These are phyloP conservation scores for Miniopterus natalensis DNA, from an alignment of 2,113 vertebrate species.

Conservation along the genomic window DNA sequence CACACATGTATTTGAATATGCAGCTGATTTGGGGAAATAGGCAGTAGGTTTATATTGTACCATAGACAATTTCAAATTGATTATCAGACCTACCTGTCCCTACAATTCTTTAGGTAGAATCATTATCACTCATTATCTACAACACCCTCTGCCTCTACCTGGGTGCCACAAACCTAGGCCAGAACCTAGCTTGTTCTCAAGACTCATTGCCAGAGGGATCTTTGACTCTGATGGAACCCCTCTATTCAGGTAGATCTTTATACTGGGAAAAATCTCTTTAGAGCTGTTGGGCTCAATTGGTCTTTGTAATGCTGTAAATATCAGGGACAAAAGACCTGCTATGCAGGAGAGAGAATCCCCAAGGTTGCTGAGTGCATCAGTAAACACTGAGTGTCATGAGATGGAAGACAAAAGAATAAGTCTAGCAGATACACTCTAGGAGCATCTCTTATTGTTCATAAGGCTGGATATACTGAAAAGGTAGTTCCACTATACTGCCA, in stretches of 20 bases:
- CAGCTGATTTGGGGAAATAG: not conserved
- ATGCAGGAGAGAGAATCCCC: not conserved
- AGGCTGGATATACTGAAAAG: not conserved
- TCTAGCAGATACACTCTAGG: not conserved
- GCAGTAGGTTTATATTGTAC: not conserved
- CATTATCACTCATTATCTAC: not conserved
- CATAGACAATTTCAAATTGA: constrained; percentile 33
- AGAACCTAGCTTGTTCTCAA: not conserved
- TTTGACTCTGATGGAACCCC: not conserved
- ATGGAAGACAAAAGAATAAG: constrained; percentile 17
- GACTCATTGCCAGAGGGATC: not conserved
- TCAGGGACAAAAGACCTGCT: not conserved
- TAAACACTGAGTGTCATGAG: constrained; percentile 3
- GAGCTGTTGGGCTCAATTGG: not conserved
- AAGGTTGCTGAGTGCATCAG: not conserved
- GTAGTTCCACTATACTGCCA: not conserved
- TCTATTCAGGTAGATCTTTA: constrained; percentile 1
- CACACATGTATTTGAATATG: not conserved
- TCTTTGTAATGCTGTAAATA: not conserved
- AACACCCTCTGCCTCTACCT: not conserved
- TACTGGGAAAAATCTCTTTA: not conserved
- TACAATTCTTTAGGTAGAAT: constrained; percentile 22
- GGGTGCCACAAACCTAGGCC: not conserved
- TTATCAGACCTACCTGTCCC: not conserved
- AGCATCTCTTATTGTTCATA: constrained; percentile 4